Base-by-base conservation (phyloP, 2,797 vertebrate species). In the Hemitrygon akajei region DNA sequence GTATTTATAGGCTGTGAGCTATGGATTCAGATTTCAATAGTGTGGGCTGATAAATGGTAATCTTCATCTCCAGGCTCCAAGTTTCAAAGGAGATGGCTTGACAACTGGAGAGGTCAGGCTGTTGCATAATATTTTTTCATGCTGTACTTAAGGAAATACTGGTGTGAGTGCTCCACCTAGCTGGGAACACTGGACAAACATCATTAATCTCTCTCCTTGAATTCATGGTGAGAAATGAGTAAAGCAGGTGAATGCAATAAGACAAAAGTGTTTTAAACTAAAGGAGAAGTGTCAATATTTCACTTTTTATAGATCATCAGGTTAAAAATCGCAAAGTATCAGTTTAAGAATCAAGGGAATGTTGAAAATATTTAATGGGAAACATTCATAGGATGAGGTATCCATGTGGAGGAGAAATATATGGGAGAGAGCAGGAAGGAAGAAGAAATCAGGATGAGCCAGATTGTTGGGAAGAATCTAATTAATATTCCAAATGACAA, bases 101-200 rank as follows among this genome's bases (percentile, higher is more conserved):
- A 86, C 56, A 84, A 77, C 7, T 25, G 11, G 5, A 79, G n/a
- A 18, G 30, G 77, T 37, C 77, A 14, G 0, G 34, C 7, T 27
- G 20, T 75, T 75, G 71, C 63, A 69, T 18, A 18, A 37, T 63
- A 37, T 34, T n/a, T 37, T 89, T 34, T 69, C 86, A n/a, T 22
- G 63, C 86, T 30, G 89, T 34, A n/a, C 60, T 69, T 16, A 37
- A 37, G 63, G 86, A 89, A 89, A 89, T n/a, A 69, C 18, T 89
- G 86, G 63, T 89, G 60, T 37, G 16, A 69, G 37, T 34, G 86
- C 86, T 69, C 86, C 86, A 89, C n/a, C 86, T 89, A 89, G 86
- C 86, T 89, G 86, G 86, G 30, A 89, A 89, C 60, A 66, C 7
- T 66, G 34, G 34, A 89, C 11, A 10, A 69, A 34, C 86, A 89